Evolutionary conservation across 92 coral and sea anemone genomes (phyloP), one percentile per base, ranked within the genome.

Genomic region (Anthopleura xanthogrammica): DNA sequence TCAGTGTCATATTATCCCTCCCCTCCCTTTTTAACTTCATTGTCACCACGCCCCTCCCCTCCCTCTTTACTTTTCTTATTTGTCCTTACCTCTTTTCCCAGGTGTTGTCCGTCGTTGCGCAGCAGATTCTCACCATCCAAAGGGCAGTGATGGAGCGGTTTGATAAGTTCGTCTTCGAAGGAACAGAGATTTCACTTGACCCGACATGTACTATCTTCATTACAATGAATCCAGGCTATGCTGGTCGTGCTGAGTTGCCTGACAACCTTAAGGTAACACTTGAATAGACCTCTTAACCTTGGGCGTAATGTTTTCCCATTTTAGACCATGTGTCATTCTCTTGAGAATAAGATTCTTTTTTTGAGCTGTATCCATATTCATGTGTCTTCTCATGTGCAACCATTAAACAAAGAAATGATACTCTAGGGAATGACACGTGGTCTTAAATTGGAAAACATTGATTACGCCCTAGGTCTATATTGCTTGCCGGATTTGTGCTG

Each of bases 201-300:
- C 95, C 98, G 52, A 90, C 98, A 12, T 96, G 99, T 72, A 96
- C 99, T 12, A 94, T 96, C 62, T 96, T 96, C 71, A 96, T 96
- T 74, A 96, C 99, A 48, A 96, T 96, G 99, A 96, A 96, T 80
- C 99, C 99, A 0, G 99, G 99, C 19, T 96, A 96, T 54, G 99
- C 99, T 41, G 99, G 99, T 4, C 94, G 99, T 39, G 98, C 98
- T 23, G 99, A 96, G 86, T 90, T 96, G 41, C 99, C 99, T 11
- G 99, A 96, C 75, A 96, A 96, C 79, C 89, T 96, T 0, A 96
- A 96, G 96, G 98, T 95, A 64, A 41, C 20, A 0, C n/a, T 39
- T 2, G 12, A 4, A 68, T 6, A 19, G 72, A 19, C 36, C 36
- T 29, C 36, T 29, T 29, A 29, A 29, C 36, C 36, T 29, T 29